Evolutionary conservation across 2,888 invertebrate species (phyloP).

Genomic region (Ophion costatus): DNA sequence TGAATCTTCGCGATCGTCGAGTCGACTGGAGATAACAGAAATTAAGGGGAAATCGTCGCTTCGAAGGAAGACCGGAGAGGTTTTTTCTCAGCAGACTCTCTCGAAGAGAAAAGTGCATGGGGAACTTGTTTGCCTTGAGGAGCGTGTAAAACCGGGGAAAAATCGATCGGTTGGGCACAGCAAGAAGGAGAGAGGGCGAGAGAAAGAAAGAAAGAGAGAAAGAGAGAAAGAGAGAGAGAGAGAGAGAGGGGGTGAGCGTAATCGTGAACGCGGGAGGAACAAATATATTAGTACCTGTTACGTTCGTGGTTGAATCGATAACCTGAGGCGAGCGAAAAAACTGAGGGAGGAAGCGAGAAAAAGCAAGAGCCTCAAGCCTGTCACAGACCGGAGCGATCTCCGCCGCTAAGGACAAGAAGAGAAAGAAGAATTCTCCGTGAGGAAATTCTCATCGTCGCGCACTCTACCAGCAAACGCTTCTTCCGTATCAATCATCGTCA

Average conservation of each 20-base stretch:
- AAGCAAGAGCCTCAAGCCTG: not conserved
- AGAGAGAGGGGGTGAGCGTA: slow-evolving; percentile 32
- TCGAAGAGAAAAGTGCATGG: slow-evolving; percentile 22
- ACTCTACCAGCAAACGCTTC: slow-evolving; percentile 19
- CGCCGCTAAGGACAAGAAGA: slow-evolving; percentile 25
- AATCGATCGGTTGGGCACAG: slow-evolving; percentile 44
- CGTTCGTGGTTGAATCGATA: slow-evolving; percentile 48
- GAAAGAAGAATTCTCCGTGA: slow-evolving; percentile 28
- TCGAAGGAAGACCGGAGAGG: no score
- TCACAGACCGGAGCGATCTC: slow-evolving; percentile 27
- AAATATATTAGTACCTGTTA: slow-evolving; percentile 44
- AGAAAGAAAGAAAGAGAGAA: slow-evolving; percentile 32
- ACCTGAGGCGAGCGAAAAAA: slow-evolving; percentile 9
- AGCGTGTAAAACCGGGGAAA: slow-evolving; percentile 45
- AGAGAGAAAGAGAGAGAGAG: slow-evolving; percentile 48
- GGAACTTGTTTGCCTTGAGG: slow-evolving; percentile 57
- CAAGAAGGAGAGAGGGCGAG: slow-evolving; percentile 19
- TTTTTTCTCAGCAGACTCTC: not conserved
- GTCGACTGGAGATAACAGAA: no score
- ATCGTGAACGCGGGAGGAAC: slow-evolving; percentile 27
- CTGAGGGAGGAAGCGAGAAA: not conserved
- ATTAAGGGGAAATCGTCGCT: no score
- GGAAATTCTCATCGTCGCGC: slow-evolving; percentile 11
- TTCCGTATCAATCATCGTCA: slow-evolving; percentile 34
- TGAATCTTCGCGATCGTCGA: no score